Percentiles rank a stretch among this genome's conserved stretches.
phyloP scores from a whole-genome alignment of 2,888 invertebrate species.

The Heteromyza rotundicornis region DNA sequence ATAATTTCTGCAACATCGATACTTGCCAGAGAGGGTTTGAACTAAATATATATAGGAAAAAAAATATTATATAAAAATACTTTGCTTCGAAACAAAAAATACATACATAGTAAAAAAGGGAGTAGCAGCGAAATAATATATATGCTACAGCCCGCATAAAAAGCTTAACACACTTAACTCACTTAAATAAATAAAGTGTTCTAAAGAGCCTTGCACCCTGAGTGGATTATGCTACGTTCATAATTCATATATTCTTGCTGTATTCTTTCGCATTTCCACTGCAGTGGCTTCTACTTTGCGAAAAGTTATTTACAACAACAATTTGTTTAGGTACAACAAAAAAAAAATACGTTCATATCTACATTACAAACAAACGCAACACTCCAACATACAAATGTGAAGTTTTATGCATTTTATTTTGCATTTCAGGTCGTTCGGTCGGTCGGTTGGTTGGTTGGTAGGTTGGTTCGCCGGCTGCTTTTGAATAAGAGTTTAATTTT shows the following conservation, averaged over 20 bases:
- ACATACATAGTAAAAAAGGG: background rate
- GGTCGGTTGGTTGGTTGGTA: too few species aligned
- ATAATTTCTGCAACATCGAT: background rate
- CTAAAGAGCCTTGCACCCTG: too few species aligned
- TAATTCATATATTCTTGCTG: background rate
- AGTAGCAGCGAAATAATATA: too few species aligned
- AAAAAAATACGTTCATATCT: too few species aligned
- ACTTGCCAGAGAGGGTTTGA: background rate
- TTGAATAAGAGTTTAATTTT: background rate
- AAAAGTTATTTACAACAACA: background rate
- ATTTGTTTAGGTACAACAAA: background rate
- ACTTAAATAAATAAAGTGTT: background rate
- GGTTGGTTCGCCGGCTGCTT: background rate
- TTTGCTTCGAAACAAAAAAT: background rate
- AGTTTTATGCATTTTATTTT: background rate
- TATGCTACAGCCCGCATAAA: background rate
- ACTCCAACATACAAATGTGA: too few species aligned
- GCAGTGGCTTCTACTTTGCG: background rate
- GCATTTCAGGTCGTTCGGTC: too few species aligned
- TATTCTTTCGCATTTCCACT: background rate
- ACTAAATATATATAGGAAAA: background rate
- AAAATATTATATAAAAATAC: background rate
- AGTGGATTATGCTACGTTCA: too few species aligned
- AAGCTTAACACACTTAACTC: background rate
- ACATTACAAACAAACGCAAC: too few species aligned